Evolutionary conservation across 2,888 invertebrate genomes (phyloP).

Genomic region (Cryptocephalus primarius): DNA sequence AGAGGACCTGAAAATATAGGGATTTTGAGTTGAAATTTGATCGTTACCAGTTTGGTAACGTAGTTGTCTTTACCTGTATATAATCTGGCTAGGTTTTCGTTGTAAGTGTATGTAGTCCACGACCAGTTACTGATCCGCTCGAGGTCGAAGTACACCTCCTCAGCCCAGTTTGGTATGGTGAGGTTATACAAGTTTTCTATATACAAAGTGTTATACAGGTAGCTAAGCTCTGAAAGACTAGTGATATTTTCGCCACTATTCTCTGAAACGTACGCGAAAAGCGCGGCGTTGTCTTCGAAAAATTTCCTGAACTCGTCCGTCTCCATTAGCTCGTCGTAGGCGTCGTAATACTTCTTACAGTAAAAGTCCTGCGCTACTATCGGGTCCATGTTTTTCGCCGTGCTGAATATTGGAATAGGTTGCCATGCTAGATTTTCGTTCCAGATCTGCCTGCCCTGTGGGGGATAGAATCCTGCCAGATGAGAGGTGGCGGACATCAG

Average conservation of each 20-base stretch:
- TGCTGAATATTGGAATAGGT: conserved; percentile 61
- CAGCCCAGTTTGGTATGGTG: conserved; percentile 16
- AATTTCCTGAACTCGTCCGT: not conserved
- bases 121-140: conserved; percentile 40
- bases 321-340: conserved; percentile 3
- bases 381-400: conserved; percentile 47
- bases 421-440: conserved; percentile 51
- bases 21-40: not conserved
- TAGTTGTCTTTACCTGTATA: conserved; percentile 34
- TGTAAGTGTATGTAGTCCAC: conserved; percentile 41
- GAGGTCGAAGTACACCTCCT: conserved; percentile 49
- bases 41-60: too few relatives aligned
- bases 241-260: conserved; percentile 47
- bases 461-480: conserved; percentile 63
- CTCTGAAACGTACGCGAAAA: conserved; percentile 52
- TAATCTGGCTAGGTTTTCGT: conserved; percentile 42
- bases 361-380: conserved; percentile 7
- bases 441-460: conserved; percentile 47
- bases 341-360: conserved; percentile 11
- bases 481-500: conserved; percentile 73
- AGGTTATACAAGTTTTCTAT: conserved; percentile 52
- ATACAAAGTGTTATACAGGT: conserved; percentile 48
- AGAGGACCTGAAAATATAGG: conserved; percentile 11
- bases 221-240: conserved; percentile 36
- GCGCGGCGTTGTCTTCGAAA: conserved; percentile 37